phyloP scores from a whole-genome alignment of 2,888 invertebrate species.

The Melikaiella ostensackeni region DNA sequence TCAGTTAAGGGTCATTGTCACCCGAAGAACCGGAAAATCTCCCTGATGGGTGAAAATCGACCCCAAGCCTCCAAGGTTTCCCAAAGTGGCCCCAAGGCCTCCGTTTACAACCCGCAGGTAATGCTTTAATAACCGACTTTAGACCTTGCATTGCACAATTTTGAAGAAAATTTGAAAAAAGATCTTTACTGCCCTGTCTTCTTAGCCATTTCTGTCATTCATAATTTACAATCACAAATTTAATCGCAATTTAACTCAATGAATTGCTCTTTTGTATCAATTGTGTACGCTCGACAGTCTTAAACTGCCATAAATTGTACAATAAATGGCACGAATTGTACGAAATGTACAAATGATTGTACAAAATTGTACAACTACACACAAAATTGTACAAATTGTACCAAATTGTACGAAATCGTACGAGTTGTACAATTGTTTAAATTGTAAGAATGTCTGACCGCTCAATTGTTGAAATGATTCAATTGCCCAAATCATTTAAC shows the following conservation, averaged over 20 bases:
- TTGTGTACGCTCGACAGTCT: too few species aligned
- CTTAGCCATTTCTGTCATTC: not conserved
- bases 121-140: not conserved
- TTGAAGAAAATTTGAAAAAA: not conserved
- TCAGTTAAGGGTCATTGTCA: conserved; percentile 55
- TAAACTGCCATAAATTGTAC: too few species aligned
- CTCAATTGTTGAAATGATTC: not conserved
- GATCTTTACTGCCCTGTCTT: conserved; percentile 16
- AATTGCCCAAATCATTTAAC: not conserved
- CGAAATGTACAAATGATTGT: too few species aligned
- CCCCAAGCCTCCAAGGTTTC: conserved; percentile 42
- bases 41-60: conserved; percentile 3
- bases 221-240: not conserved
- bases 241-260: not conserved
- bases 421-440: too few species aligned
- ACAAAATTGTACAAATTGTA: too few species aligned
- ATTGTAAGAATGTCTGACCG: too few species aligned
- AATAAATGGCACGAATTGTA: too few species aligned
- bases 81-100: conserved; percentile 43
- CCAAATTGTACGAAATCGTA: too few species aligned
- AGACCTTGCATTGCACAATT: not conserved
- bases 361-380: too few species aligned
- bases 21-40: conserved; percentile 55
- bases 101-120: conserved; percentile 39
- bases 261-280: too few species aligned